Evolutionary conservation across 2,888 invertebrate species (phyloP), one percentile per base, ranked within the genome.

Genomic region (Agonopterix alstromeriana): DNA sequence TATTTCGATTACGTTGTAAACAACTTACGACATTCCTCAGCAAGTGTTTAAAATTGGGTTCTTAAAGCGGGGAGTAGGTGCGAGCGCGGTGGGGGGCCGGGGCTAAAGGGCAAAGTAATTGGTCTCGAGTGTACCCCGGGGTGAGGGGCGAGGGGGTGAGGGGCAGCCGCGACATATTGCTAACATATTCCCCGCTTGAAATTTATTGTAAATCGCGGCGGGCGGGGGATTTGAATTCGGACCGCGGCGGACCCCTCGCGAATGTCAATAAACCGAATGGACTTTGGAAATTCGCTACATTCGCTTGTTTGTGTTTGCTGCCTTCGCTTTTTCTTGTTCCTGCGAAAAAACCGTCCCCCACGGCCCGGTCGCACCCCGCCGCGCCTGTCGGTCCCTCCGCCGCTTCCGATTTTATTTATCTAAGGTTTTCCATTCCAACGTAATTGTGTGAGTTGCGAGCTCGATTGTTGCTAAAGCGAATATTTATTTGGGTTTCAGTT

Each of bases 401-500:
- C 75, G 71, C 77, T 81, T 82, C 82, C 81, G 77, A 82, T 82
- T 85, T 82, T 86, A 82, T 87, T 87, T 86, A 83, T 81, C 78
- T 80, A 84, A 82, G 79, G 84, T 85, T 86, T 86, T 87, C 85
- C 83, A 85, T 86, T 82, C 69, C 74, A 67, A 60, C 72, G 87
- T 86, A 85, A 84, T 84, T 85, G 85, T 82, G 83, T 82, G 82
- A 83, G 83, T 82, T 82, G 77, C 73, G 80, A 78, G 77, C 71
- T 72, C 81, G 77, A 82, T 82, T 82, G 84, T 86, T 76, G 80
- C 83, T 79, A 81, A 77, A 85, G 79, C 82, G 85, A 86, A 87
- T 87, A 85, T 87, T 87, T 86, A 86, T 87, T 85, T 77, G 83
- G 79, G 80, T 73, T 73, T 71, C 67, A 69, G 82, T 84, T 80